Evolutionary conservation across 2,888 invertebrate species (phyloP), one percentile per base, ranked within the genome.

Genomic region (Sarcophaga subvicina): DNA sequence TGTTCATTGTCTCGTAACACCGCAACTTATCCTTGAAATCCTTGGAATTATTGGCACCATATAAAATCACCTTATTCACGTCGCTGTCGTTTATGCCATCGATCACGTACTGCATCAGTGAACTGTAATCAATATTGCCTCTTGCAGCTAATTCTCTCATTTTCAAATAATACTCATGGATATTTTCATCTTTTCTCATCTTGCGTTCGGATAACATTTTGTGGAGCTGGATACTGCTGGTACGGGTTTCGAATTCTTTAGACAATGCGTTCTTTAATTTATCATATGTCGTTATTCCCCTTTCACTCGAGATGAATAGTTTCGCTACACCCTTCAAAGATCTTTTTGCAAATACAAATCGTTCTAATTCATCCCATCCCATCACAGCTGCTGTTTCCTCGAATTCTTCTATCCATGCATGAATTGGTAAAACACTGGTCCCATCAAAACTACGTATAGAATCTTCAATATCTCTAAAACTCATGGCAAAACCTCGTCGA

Each of bases 121-220:
- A 90, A 72, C 87, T 90, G 49, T 90, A 89, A 88, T 93, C 92
- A 45, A 93, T 88, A 4, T 88, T 88, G 1, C 90, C 92, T 72
- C 91, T 90, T 10, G 90, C 88, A 25, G 91, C 92, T n/a, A 93
- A 83, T 87, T 93, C 92, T 81, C 90, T 91, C 92, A 93, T 93
- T 14, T 71, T 76, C 5, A 92, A 83, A 20, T 91, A 90, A 86
- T 93, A 93, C 78, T 93, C 91, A 82, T 91, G 91, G 10, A 90
- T 89, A 2, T 90, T 90, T 86, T 93, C 92, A 17, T 90, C 89
- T 22, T 82, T 88, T 22, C 89, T 88, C 88, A 91, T 93, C 62
- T 90, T 91, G n/a, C 90, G 79, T 17, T 87, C 72, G 45, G 88
- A 83, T 1, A 89, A 47, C n/a, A 72, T 73, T 71, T 64, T 67